phyloP scores from a whole-genome alignment of 2,113 vertebrate species.

The Phyllopteryx taeniolatus region DNA sequence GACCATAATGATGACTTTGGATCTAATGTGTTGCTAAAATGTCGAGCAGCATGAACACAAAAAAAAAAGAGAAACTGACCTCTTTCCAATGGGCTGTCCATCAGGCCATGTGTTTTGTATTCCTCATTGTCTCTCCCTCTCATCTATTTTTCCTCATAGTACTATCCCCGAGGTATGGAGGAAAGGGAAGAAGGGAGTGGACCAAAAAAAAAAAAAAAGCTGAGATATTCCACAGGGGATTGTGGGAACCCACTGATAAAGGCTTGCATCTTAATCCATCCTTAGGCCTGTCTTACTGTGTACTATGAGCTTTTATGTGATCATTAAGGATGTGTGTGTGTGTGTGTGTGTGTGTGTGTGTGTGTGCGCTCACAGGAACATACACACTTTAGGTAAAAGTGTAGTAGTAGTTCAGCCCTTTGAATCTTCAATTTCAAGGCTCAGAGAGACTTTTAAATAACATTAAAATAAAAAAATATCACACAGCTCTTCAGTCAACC shows the following conservation, averaged over 20 bases:
- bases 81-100: constrained; percentile 9
- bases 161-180: constrained; percentile 42
- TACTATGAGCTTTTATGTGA: constrained; percentile 62
- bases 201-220: constrained; percentile 29
- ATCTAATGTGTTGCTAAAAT: constrained; percentile 14
- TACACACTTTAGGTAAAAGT: too few relatives aligned
- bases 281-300: constrained; percentile 64
- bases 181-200: constrained; percentile 35
- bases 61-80: constrained; percentile 10
- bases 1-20: constrained; percentile 14
- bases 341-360: constrained; percentile 25
- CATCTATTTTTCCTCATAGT: constrained; percentile 19
- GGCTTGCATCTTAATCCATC: constrained; percentile 71
- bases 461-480: constrained; percentile 15
- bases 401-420: constrained; percentile 22
- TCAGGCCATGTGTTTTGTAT: constrained; percentile 29
- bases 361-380: too few relatives aligned
- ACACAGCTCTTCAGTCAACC: constrained; percentile 37
- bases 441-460: constrained; percentile 23
- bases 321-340: constrained; percentile 60
- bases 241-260: constrained; percentile 76
- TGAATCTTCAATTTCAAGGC: constrained; percentile 47
- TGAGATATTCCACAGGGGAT: constrained; percentile 61
- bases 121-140: constrained; percentile 8
- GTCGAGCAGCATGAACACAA: not conserved